Base-by-base conservation (phyloP, 2,888 invertebrate species). In the Heliconius hortense region DNA sequence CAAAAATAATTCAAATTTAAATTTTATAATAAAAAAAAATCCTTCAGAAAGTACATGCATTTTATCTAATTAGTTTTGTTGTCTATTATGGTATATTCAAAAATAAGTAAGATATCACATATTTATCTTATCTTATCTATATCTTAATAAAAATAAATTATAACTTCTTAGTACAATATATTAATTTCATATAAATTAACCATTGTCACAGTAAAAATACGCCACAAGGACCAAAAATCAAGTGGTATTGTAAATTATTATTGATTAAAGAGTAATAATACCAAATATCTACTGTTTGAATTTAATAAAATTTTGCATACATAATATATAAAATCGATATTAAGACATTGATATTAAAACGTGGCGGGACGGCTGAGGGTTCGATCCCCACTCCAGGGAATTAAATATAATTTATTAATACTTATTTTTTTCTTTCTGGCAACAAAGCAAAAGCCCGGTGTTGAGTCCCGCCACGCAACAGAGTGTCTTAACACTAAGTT, bases 191-290 rank as follows among this genome's bases (percentile, higher is more conserved):
- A 43, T 21, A 67, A 60, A 24, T 15, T 28, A 10, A n/a, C 15
- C n/a, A 68, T 53, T 68, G n/a, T 7, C 53, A 7, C 5, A n/a
- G n/a, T 28, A 10, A 21, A 18, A 53, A 28, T 69, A 56, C 28
- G 63, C 62, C 63, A 63, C 70, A 56, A 64, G 74, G 74, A 74
- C 74, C 74, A 74, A 74, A 70, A 59, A 56, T 71, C 56, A 70
- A 71, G 70, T 69, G 64, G 70, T n/a, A 70, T 39, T n/a, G n/a
- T n/a, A n/a, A n/a, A n/a, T n/a, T n/a, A n/a, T n/a, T n/a, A n/a
- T n/a, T 43, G 4, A 15, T n/a, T 21, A n/a, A 24, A 73, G 26
- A 73, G 35, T 63, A 35, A 35, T 43, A 24, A 66, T 15, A 24
- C 7, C 3, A 43, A 64, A 64, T 24, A 15, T 39, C 11, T 35